Evolutionary conservation across 2,888 invertebrate genomes (phyloP), one percentile per base, ranked within the genome.

Genomic region (Aleiodes leptofemur): DNA sequence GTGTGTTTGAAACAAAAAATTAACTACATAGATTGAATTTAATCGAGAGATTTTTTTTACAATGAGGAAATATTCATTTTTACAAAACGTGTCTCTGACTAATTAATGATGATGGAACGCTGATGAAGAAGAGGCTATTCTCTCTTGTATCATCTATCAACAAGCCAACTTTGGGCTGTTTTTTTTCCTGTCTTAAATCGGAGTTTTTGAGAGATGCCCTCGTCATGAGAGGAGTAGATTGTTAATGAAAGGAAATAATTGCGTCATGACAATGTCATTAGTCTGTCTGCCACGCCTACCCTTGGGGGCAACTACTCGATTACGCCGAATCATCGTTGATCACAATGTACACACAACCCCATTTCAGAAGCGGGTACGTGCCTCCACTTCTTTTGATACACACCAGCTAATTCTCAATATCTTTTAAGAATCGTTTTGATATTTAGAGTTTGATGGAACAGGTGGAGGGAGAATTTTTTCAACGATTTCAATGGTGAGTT

Each of bases 261-360:
- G 82, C 86, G 87, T 87, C 88, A 87, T 86, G 87, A 86, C 85
- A 86, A 87, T 87, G 84, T 87, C 86, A 87, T 87, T 88, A 88
- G 85, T 81, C 69, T 64, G 77, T 76, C 80, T 76, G 79, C 84
- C 85, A 83, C 85, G 84, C 85, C 86, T 85, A 48, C 51, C 84
- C 83, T 29, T 8, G 83, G 84, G 84, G 78, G 83, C 84, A 80
- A 85, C 85, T 86, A 86, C 87, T 83, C 84, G 84, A 86, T 87
- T 87, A 87, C 85, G 86, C 87, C 84, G 84, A 85, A 86, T 86
- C 86, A 86, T 85, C 83, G 78, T 82, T 68, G 68, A 57, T 59
- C 74, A 29, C 61, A 66, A 73, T 55, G 48, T 64, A 48, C 66
- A 70, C 69, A 51, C 43, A 50, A 13, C 31, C 16, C n/a, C 8